Percentiles rank a stretch among this genome's conserved stretches.
Evolutionary conservation across 2,888 invertebrate genomes (phyloP).

Genomic region (Drosophila subquinaria): DNA sequence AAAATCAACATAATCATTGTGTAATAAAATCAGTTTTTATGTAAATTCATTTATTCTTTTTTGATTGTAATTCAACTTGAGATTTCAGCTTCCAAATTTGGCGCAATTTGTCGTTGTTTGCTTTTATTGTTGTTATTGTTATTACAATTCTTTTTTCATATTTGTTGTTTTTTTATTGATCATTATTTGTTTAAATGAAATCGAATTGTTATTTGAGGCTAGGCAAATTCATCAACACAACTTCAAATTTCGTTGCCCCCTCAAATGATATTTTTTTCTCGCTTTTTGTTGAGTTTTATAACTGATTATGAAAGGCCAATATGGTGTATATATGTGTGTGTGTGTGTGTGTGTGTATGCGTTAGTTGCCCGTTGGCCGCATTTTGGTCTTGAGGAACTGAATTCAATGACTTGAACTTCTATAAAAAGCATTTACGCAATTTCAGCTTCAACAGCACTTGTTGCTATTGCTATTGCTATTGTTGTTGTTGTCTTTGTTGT

Average conservation of each 20-base stretch:
- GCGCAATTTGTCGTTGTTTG: constrained; percentile 10
- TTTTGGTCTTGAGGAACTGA: constrained; percentile 38
- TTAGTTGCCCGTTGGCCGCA: constrained; percentile 23
- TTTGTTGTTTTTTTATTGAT: constrained; percentile 34
- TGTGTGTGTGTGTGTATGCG: constrained; percentile 9
- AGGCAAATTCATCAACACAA: constrained; percentile 30
- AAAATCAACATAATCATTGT: neutral
- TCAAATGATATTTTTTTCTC: neutral
- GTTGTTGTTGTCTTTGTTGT: constrained; percentile 16
- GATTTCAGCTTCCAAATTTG: constrained; percentile 19
- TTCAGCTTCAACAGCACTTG: constrained; percentile 35
- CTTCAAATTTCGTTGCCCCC: constrained; percentile 22
- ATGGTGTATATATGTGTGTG: neutral
- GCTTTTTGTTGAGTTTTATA: constrained; percentile 20
- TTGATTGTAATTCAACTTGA: constrained; percentile 18
- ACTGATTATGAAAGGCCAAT: constrained; percentile 35
- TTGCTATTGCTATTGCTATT: constrained; percentile 13
- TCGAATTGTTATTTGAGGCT: constrained; percentile 27
- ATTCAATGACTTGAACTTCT: constrained; percentile 58
- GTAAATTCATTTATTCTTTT: constrained; percentile 14
- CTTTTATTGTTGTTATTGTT: constrained; percentile 7
- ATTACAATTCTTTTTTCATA: constrained; percentile 7
- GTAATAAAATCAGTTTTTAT: constrained; percentile 1
- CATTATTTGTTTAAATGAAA: constrained; percentile 41
- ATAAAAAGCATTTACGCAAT: constrained; percentile 57